Base-by-base conservation (phyloP, 2,888 invertebrate genomes). In the Troides oblongomaculatus region DNA sequence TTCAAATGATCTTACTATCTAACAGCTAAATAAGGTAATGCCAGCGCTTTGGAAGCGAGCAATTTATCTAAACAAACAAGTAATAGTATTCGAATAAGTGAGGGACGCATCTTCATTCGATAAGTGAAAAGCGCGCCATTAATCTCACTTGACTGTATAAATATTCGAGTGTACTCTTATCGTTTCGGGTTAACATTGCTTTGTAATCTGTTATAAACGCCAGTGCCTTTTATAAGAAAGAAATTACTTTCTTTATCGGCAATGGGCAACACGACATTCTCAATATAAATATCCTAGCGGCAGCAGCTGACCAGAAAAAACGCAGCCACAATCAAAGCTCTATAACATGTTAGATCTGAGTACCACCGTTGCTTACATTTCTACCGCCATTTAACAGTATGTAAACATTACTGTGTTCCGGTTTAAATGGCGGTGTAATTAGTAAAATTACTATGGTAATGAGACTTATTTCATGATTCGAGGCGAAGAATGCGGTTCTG, bases 1-100 rank as follows among this genome's bases (percentile, higher is more conserved):
- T 62, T 70, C 39, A 62, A 66, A 70, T 66, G 62, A 66, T 62
- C 17, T 69, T 50, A 50, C 66, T 62, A 66, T 62, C 50, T 50
- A 59, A 70, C 66, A 58, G 65, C 61, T 69, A 62, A 69, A 69
- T 66, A 62, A 70, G 66, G 66, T 36, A 57, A 60, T 25, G 64
- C 56, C 61, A 64, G 62, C 39, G 25, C 53, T 62, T 53, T 10
- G 53, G 62, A 53, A 62, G 30, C 23, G 21, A 23, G 57, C 58
- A 62, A 62, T 62, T 70, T 70, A 70, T 70, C 66, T 62, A 62
- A 58, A 64, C 57, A 68, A 63, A 43, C 36, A 56, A 64, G 53
- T 64, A 53, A 61, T 39, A 46, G 64, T 60, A 60, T 53, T 64
- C 61, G 64, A 61, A 64, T 62, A 63, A 56, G 59, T 57, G 21